Evolutionary conservation across 2,888 invertebrate species (phyloP).

Genomic region (Sclerodermus sp.): DNA sequence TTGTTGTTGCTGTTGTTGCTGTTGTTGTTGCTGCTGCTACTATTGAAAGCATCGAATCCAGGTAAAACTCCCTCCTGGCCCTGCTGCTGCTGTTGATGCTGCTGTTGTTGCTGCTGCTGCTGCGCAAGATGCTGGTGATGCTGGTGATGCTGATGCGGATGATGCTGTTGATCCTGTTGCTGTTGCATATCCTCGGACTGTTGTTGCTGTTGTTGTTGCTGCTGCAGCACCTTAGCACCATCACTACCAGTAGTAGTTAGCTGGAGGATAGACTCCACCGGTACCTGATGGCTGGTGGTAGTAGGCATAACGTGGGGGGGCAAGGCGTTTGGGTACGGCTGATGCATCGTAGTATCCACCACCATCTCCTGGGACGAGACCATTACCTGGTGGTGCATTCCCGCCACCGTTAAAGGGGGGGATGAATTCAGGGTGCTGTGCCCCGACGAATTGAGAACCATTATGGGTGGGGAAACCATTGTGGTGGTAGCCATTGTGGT

Average conservation of each 20-base stretch:
- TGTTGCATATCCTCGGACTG: conserved; percentile 40
- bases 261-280: conserved; percentile 57
- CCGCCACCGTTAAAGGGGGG: conserved; percentile 57
- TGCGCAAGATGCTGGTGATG: conserved; percentile 46
- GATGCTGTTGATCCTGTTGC: no score
- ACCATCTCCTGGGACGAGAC: conserved; percentile 51
- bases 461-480: no score
- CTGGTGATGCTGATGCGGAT: no score
- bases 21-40: conserved; percentile 60
- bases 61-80: no score
- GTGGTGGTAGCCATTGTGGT: conserved; percentile 56
- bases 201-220: conserved; percentile 57
- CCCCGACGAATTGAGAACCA: conserved; percentile 58
- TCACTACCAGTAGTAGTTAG: conserved; percentile 80
- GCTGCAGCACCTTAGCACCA: conserved; percentile 59
- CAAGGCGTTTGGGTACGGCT: conserved; percentile 81
- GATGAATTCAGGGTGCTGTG: conserved; percentile 55
- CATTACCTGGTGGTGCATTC: conserved; percentile 44
- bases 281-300: conserved; percentile 59
- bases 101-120: no score
- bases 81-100: no score
- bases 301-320: conserved; percentile 83
- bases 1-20: conserved; percentile 51
- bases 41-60: background rate
- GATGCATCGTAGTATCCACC: conserved; percentile 55